A percentile compares a stretch with the other conserved stretches of the same genome.
Evolutionary conservation across 2,797 vertebrate genomes (phyloP).

Genomic region (Smutsia temminckii): DNA sequence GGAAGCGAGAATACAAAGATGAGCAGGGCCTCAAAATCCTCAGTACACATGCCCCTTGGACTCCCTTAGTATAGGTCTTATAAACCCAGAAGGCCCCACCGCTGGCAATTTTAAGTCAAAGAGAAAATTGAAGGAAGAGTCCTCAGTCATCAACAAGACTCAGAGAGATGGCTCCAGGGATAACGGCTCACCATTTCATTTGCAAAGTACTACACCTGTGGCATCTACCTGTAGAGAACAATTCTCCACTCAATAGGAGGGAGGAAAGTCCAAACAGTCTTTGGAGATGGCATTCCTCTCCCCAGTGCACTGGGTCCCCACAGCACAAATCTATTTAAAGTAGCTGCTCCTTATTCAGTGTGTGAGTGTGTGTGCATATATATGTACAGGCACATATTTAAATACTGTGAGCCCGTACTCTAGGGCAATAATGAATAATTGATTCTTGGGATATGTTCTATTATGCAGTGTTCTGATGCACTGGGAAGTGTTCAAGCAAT

Average conservation of each 20-base stretch:
- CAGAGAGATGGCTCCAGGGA: background rate
- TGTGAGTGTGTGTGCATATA: background rate
- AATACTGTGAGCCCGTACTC: slow-evolving; percentile 26
- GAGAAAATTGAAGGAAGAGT: background rate
- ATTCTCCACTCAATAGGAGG: background rate
- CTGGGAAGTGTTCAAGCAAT: background rate
- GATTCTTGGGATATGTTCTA: slow-evolving; percentile 30
- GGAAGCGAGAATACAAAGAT: background rate
- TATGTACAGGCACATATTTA: background rate
- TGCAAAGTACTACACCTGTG: background rate
- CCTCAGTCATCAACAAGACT: background rate
- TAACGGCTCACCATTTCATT: background rate
- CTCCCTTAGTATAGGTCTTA: background rate
- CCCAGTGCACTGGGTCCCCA: background rate
- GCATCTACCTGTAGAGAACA: background rate
- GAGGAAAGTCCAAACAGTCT: background rate
- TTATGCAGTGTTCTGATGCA: slow-evolving; percentile 43
- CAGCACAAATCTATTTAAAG: slow-evolving; percentile 41
- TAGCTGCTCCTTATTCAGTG: slow-evolving; percentile 55
- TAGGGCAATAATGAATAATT: slow-evolving; percentile 59
- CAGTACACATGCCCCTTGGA: background rate
- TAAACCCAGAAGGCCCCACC: background rate
- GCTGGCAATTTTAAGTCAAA: background rate
- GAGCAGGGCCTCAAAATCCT: background rate
- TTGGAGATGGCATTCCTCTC: background rate